Percentiles rank a stretch among this genome's conserved stretches.
Conservation (phyloP, 2,113 vertebrate species). For the Chaetorhynchus papuensis region DNA sequence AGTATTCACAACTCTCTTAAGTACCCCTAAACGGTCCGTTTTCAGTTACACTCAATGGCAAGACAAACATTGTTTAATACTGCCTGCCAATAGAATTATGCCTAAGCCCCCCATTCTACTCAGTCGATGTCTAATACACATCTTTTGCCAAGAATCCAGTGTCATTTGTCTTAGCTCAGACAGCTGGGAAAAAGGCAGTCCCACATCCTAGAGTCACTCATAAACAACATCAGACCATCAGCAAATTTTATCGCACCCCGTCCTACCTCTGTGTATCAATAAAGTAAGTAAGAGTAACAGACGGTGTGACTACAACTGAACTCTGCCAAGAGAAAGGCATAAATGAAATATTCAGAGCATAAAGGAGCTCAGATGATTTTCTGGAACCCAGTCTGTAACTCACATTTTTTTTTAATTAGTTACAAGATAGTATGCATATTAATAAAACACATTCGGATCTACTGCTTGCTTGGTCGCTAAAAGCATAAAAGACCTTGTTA, state of each 20-base stretch:
- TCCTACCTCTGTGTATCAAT: neutral
- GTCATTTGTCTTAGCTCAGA: constrained; percentile 61
- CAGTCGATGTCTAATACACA: constrained; percentile 67
- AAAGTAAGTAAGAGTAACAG: constrained; percentile 14
- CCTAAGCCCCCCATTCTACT: constrained; percentile 50
- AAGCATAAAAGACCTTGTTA: neutral
- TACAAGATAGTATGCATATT: neutral
- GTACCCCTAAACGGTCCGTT: constrained; percentile 73
- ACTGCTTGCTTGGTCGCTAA: neutral
- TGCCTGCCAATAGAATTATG: constrained; percentile 69
- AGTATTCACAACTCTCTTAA: constrained; percentile 77
- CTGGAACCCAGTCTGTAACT: neutral
- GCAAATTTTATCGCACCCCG: neutral
- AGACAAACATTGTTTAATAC: constrained; percentile 79
- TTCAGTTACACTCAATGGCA: constrained; percentile 71
- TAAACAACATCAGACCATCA: constrained; percentile 25
- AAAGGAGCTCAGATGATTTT: neutral
- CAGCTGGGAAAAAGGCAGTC: constrained; percentile 53
- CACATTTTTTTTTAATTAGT: neutral
- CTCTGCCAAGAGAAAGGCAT: neutral
- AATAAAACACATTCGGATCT: neutral
- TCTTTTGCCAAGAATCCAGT: constrained; percentile 41
- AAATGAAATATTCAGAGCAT: constrained; percentile 39
- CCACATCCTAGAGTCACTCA: constrained; percentile 31
- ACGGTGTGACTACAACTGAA: neutral